Base-by-base conservation (phyloP, 2,797 vertebrate genomes). In the Cynopterus sphinx region DNA sequence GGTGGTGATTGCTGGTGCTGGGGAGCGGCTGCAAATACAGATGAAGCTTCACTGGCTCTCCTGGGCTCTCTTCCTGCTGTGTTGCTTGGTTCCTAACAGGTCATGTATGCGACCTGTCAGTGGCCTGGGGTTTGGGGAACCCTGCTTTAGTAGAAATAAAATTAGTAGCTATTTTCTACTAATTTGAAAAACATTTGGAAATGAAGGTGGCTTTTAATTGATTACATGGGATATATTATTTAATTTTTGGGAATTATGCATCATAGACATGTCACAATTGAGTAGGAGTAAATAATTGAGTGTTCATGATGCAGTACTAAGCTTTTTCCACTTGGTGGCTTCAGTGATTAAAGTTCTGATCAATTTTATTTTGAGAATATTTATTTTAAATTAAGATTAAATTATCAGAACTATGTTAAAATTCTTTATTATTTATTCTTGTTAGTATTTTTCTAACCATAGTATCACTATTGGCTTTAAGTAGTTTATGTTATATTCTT, bases 251-350 rank as follows among this genome's bases (percentile, higher is more conserved):
- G 33, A 26, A 4, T 36, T 65, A 26, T 68, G 41, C 39, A 22
- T 94, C 24, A 87, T 95, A 91, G n/a, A 65, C 12, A 4, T 70
- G 6, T 53, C 43, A n/a, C 28, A 68, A 9, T 71, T 24, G 16
- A 41, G 3, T 33, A 36, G 21, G 12, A 85, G 9, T 78, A 81
- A 84, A 63, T 86, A 67, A 53, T 65, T 83, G n/a, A 78, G 24
- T 70, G 13, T 59, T 49, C 90, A 36, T 95, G 24, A 41, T 93
- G 91, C 57, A 94, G 28, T 97, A 74, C 43, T 61, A 87, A 78
- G 28, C 1, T 79, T 79, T 94, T 5, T 81, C 96, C 97, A 97
- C 95, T 94, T 90, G 95, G 94, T 97, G 97, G 87, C 92, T 94
- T 79, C 87, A 74, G 13, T 86, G 93, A 96, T 74, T 96, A 90